Evolutionary conservation across 1,140 invertebrate genomes (phyloP).

Genomic region (Drosophila willistoni): DNA sequence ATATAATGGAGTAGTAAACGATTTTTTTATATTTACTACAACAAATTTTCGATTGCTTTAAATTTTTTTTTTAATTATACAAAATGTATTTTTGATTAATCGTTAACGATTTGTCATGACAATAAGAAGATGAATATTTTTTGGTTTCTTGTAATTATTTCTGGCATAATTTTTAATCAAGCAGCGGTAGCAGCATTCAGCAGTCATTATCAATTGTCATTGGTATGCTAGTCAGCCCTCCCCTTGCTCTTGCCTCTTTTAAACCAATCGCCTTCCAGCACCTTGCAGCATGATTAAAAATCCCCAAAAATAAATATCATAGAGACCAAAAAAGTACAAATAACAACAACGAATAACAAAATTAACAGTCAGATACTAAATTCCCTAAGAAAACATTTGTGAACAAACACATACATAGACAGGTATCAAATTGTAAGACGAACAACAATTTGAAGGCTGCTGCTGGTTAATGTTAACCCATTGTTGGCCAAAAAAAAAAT

Average conservation of each 20-base stretch:
- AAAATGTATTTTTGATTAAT: slow-evolving; percentile 16
- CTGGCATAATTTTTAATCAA: slow-evolving; percentile 35
- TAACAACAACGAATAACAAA: slow-evolving; percentile 33
- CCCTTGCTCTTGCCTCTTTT: too few species aligned
- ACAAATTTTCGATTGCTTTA: neutral
- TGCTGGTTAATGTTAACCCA: slow-evolving; percentile 54
- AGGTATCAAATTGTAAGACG: slow-evolving; percentile 17
- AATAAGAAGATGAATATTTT: slow-evolving; percentile 18
- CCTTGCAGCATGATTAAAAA: slow-evolving; percentile 20
- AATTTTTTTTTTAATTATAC: neutral
- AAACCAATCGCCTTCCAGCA: neutral
- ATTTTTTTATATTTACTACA: neutral
- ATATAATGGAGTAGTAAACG: too few species aligned
- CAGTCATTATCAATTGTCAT: slow-evolving; percentile 46
- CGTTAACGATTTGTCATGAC: neutral
- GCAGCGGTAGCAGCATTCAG: slow-evolving; percentile 6
- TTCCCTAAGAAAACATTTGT: slow-evolving; percentile 58
- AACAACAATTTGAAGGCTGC: slow-evolving; percentile 54
- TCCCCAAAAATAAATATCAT: slow-evolving; percentile 29
- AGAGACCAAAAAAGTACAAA: neutral
- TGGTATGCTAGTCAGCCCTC: slow-evolving; percentile 20
- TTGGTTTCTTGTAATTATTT: slow-evolving; percentile 17
- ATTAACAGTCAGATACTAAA: slow-evolving; percentile 67
- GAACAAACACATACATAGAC: slow-evolving; percentile 10
- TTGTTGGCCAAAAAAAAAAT: slow-evolving; percentile 48